These are phyloP conservation scores for Drosophila ustulata DNA, from an alignment of 2,888 invertebrate genomes.

Conservation along the genomic window DNA sequence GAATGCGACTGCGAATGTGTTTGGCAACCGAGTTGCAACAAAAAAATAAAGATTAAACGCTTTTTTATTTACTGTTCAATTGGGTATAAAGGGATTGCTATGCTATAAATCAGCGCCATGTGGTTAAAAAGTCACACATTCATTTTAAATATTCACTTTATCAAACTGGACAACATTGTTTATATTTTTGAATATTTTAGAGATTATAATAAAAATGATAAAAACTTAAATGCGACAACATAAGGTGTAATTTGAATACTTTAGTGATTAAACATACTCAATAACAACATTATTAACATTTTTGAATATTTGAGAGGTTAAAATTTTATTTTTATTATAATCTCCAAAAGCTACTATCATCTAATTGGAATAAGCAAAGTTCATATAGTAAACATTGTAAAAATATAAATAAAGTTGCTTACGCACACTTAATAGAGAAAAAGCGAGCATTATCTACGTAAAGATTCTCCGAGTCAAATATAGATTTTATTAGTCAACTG, in stretches of 20 bases:
- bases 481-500: too few relatives aligned
- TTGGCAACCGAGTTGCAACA: not conserved
- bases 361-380: too few relatives aligned
- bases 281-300: constrained; percentile 3
- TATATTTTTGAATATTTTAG: not conserved
- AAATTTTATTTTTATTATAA: not conserved
- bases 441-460: too few relatives aligned
- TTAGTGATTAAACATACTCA: too few relatives aligned
- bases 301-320: not conserved
- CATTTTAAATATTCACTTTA: not conserved
- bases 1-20: constrained; percentile 2
- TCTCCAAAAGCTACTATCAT: too few relatives aligned
- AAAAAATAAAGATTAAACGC: constrained; percentile 42
- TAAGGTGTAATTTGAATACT: too few relatives aligned
- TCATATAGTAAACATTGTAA: too few relatives aligned
- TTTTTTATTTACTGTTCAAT: constrained; percentile 55
- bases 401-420: too few relatives aligned
- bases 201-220: not conserved
- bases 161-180: not conserved
- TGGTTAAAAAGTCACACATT: constrained; percentile 12
- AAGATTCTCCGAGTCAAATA: too few relatives aligned
- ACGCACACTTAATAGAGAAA: too few relatives aligned
- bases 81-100: constrained; percentile 40
- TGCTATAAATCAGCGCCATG: constrained; percentile 26
- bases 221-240: too few relatives aligned